Conservation (phyloP, 2,888 invertebrate genomes). For the Philereme vetulata region DNA sequence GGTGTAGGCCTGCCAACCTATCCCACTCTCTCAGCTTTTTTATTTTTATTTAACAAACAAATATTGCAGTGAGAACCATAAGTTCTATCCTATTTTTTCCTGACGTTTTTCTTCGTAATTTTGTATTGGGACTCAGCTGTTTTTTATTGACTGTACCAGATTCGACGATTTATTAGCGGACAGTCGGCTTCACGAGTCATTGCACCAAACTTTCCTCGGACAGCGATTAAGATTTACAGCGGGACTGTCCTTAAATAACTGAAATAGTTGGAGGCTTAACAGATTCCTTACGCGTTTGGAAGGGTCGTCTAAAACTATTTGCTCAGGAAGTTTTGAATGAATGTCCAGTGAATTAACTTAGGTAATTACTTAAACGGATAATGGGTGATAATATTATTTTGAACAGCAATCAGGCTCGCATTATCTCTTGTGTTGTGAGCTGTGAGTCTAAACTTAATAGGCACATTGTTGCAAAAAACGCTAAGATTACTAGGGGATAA, state of each 20-base stretch:
- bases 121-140: constrained; percentile 6
- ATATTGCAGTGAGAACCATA: too few species aligned
- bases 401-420: too few species aligned
- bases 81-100: too few species aligned
- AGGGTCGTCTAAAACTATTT: constrained; percentile 47
- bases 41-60: too few species aligned
- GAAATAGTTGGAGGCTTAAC: constrained; percentile 67
- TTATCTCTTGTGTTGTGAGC: too few species aligned
- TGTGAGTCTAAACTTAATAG: too few species aligned
- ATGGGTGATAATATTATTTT: too few species aligned
- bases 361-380: too few species aligned
- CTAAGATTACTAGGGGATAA: neutral
- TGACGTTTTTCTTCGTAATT: too few species aligned
- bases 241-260: constrained; percentile 71
- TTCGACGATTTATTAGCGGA: constrained; percentile 69
- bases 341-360: constrained; percentile 3
- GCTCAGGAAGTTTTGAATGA: constrained; percentile 31
- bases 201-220: constrained; percentile 65
- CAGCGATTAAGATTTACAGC: constrained; percentile 78
- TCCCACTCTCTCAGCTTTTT: too few species aligned
- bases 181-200: constrained; percentile 71
- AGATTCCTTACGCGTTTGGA: constrained; percentile 48
- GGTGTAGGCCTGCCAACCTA: too few species aligned
- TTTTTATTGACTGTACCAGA: constrained; percentile 34
- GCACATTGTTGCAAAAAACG: too few species aligned